Percentiles rank a stretch among this genome's conserved stretches.
Conservation (phyloP, 2,797 vertebrate genomes). For the Podargus strigoides region DNA sequence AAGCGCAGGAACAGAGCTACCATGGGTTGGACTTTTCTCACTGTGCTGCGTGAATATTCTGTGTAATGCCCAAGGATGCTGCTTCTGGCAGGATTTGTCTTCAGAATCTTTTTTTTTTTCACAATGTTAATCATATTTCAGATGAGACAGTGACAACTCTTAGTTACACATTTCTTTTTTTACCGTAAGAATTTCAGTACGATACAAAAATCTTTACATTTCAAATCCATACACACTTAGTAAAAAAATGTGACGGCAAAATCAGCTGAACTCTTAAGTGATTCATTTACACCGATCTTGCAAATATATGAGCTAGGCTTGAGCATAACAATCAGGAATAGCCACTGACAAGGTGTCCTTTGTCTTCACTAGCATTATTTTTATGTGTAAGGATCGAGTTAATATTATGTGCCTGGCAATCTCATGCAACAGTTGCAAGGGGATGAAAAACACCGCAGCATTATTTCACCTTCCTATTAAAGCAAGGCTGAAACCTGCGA, state of each 20-base stretch:
- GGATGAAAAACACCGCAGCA: background rate
- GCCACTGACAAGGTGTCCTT: background rate
- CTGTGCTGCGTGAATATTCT: background rate
- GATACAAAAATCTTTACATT: background rate
- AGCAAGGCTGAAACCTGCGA: background rate
- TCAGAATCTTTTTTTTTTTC: background rate
- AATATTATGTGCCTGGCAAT: background rate
- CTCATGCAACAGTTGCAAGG: background rate
- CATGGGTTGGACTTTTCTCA: background rate
- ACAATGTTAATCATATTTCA: background rate
- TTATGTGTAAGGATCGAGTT: background rate
- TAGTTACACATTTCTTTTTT: background rate
- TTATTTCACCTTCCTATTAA: background rate
- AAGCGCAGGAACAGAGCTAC: background rate
- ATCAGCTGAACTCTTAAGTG: background rate
- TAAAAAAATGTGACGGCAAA: background rate
- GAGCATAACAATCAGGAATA: background rate
- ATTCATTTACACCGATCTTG: background rate
- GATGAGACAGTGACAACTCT: background rate
- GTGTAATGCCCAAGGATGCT: background rate
- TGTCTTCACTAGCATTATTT: background rate
- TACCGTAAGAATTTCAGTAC: background rate
- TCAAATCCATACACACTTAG: background rate
- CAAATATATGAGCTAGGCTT: background rate
- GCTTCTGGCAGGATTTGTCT: background rate